Conservation (phyloP, 1,140 invertebrate species). For the Musca domestica region DNA sequence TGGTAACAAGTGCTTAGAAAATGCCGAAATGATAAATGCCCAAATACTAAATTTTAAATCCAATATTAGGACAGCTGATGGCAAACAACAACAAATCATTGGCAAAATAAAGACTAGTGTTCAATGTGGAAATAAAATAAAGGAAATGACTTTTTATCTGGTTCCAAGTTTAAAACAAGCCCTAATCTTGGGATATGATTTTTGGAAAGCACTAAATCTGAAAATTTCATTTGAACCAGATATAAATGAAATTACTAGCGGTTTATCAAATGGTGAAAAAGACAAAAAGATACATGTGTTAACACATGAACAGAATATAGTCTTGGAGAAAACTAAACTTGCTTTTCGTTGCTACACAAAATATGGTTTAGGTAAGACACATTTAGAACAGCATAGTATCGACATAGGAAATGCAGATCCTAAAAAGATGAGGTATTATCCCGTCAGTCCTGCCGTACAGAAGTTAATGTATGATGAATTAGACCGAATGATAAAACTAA, state of each 20-base stretch:
- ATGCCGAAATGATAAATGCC: not conserved
- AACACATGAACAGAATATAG: too few relatives aligned
- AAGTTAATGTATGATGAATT: not conserved
- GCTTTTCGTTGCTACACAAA: too few relatives aligned
- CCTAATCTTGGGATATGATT: too few relatives aligned
- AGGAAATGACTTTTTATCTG: not conserved
- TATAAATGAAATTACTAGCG: too few relatives aligned
- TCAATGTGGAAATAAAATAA: not conserved
- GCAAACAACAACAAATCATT: not conserved
- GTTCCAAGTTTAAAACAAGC: too few relatives aligned
- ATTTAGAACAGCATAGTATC: conserved; percentile 13
- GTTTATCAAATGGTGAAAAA: too few relatives aligned
- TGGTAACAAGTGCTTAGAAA: not conserved
- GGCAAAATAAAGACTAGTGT: not conserved
- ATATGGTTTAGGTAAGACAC: conserved; percentile 37
- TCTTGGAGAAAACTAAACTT: too few relatives aligned
- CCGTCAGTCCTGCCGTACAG: not conserved
- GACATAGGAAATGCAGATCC: not conserved
- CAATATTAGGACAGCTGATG: not conserved
- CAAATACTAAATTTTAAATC: not conserved
- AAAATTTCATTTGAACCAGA: too few relatives aligned
- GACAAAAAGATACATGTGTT: too few relatives aligned
- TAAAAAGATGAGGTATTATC: not conserved
- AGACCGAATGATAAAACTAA: not conserved
- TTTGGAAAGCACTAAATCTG: too few relatives aligned